These are phyloP conservation scores for Pachyrhynchus sulphureomaculatus DNA, from an alignment of 1,140 invertebrate species.

Conservation along the genomic window DNA sequence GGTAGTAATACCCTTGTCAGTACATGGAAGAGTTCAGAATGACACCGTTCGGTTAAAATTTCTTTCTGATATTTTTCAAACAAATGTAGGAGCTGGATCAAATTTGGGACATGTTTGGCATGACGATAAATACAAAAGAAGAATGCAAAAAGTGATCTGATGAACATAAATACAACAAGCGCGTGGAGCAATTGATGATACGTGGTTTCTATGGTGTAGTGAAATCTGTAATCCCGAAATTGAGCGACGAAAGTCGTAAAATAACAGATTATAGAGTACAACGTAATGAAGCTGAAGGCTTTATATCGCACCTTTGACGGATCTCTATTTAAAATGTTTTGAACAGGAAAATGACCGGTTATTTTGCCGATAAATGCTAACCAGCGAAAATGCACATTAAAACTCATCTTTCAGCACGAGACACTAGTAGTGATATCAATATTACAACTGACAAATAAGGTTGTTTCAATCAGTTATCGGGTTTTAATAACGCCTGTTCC, in stretches of 20 bases:
- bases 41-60: not conserved
- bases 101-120: not conserved
- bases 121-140: slow-evolving; percentile 1
- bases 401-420: not conserved
- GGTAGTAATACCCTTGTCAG: too few relatives aligned
- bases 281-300: not conserved
- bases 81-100: not conserved
- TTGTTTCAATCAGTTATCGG: too few relatives aligned
- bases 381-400: not conserved
- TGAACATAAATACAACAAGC: not conserved
- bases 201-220: not conserved
- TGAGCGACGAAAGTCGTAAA: not conserved
- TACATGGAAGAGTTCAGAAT: not conserved
- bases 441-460: too few relatives aligned
- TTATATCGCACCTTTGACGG: not conserved
- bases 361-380: slow-evolving; percentile 14
- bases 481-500: too few relatives aligned
- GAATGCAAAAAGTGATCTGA: not conserved
- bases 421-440: too few relatives aligned
- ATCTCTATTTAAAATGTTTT: slow-evolving; percentile 6
- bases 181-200: not conserved
- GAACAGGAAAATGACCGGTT: slow-evolving; percentile 7
- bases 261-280: slow-evolving; percentile 1
- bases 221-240: not conserved
- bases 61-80: slow-evolving; percentile 1